Conservation (phyloP, 2,888 invertebrate species). For the Drosophila silvestris region DNA sequence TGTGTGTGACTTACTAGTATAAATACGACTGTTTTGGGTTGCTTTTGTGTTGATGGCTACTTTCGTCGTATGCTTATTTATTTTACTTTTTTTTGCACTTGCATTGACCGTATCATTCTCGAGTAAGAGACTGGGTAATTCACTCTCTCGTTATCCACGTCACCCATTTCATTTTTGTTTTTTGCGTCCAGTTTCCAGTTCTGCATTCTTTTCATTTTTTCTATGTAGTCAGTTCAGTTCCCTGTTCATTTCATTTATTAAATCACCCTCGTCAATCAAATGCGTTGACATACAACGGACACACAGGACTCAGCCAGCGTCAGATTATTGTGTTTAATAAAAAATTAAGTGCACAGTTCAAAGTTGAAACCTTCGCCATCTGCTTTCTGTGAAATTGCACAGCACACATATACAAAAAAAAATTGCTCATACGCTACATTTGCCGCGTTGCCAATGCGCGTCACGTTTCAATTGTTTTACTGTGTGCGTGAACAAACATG, state of each 20-base stretch:
- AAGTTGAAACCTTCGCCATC: slow-evolving; percentile 66
- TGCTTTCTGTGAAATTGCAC: slow-evolving; percentile 58
- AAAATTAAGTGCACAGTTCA: slow-evolving; percentile 72
- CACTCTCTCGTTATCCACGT: slow-evolving; percentile 3
- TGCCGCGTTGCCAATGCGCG: slow-evolving; percentile 53
- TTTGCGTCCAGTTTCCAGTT: not conserved
- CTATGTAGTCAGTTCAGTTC: not conserved
- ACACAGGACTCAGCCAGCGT: slow-evolving; percentile 25
- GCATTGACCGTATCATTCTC: slow-evolving; percentile 21
- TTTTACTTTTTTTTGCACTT: slow-evolving; percentile 21
- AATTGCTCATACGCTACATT: slow-evolving; percentile 63
- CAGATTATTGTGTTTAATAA: slow-evolving; percentile 74
- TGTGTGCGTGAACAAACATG: slow-evolving; percentile 60
- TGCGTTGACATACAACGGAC: slow-evolving; percentile 70
- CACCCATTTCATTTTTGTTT: slow-evolving; percentile 33
- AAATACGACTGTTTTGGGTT: not conserved
- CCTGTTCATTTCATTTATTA: slow-evolving; percentile 64
- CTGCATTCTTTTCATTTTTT: not conserved
- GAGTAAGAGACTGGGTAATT: slow-evolving; percentile 11
- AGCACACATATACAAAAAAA: slow-evolving; percentile 16
- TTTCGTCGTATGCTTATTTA: slow-evolving; percentile 2
- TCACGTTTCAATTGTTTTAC: slow-evolving; percentile 77
- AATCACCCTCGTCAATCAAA: slow-evolving; percentile 81
- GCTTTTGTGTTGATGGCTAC: slow-evolving; percentile 8
- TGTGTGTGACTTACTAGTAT: not conserved